Conservation (phyloP, 1,140 invertebrate genomes). For the Macrosteles quadrilineatus region DNA sequence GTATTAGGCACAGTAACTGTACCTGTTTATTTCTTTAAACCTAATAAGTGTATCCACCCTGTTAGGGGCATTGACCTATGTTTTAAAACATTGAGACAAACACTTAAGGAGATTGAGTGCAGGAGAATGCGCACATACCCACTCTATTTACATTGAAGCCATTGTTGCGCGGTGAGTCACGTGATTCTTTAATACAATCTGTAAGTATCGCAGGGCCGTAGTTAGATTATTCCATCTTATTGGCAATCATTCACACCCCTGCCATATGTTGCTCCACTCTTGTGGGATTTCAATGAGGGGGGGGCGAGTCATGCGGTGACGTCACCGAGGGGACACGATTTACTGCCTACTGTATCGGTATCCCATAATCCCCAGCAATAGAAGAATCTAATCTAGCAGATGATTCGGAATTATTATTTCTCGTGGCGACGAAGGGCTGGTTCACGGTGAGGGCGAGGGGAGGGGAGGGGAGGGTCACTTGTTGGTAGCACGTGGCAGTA, state of each 20-base stretch:
- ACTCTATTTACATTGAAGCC: conserved; percentile 1
- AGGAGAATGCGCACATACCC: not conserved
- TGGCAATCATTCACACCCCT: conserved; percentile 29
- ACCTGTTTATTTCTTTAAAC: no score
- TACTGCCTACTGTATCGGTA: conserved; percentile 16
- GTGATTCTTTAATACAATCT: conserved; percentile 1
- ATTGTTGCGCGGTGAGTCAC: conserved; percentile 5
- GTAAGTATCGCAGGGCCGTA: conserved; percentile 7
- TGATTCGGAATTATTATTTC: conserved; percentile 14
- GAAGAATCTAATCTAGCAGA: conserved; percentile 12
- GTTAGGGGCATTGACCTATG: no score
- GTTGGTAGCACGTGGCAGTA: not conserved
- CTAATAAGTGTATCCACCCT: no score
- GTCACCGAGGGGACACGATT: conserved; percentile 16
- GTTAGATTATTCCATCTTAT: conserved; percentile 31
- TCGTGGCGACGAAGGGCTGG: not conserved
- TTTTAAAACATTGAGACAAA: no score
- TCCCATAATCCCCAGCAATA: conserved; percentile 13
- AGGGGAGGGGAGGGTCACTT: not conserved
- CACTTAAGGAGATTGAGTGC: not conserved
- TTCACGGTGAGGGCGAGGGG: not conserved
- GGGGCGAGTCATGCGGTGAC: conserved; percentile 9
- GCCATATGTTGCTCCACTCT: conserved; percentile 29
- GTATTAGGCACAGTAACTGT: no score
- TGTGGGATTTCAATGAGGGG: conserved; percentile 21